Evolutionary conservation across 2,797 vertebrate genomes (phyloP).

Genomic region (Sebastes umbrosus): DNA sequence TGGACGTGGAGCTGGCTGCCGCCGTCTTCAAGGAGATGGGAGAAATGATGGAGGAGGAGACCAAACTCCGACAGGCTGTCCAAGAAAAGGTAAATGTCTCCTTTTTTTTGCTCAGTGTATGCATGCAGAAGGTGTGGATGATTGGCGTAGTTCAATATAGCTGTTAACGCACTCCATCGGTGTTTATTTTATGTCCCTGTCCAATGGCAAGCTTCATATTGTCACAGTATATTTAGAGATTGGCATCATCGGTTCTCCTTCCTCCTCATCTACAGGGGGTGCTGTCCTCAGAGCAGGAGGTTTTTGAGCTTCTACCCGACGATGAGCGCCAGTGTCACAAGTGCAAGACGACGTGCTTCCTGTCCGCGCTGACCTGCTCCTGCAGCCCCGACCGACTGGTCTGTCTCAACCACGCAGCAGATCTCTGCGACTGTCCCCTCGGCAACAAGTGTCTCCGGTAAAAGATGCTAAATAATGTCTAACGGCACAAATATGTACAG

Average conservation of each 20-base stretch:
- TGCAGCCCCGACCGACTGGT: conserved; percentile 94
- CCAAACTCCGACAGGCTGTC: conserved; percentile 86
- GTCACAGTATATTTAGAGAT: not conserved
- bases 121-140: not conserved
- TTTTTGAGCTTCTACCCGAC: conserved; percentile 96
- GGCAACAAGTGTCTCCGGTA: conserved; percentile 95
- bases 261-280: conserved; percentile 85
- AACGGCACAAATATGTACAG: not conserved
- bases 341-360: conserved; percentile 97
- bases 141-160: not conserved
- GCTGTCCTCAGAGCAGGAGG: conserved; percentile 93
- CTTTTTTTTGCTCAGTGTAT: not conserved
- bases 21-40: conserved; percentile 94
- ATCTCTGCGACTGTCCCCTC: conserved; percentile 92
- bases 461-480: not conserved
- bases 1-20: conserved; percentile 95
- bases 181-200: too few species aligned
- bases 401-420: conserved; percentile 89
- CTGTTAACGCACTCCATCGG: too few species aligned
- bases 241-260: not conserved
- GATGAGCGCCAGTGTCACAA: conserved; percentile 96
- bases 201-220: not conserved
- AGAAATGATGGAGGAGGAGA: conserved; percentile 93
- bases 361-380: conserved; percentile 94
- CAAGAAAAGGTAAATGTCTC: conserved; percentile 86